Conservation (phyloP, 2,113 vertebrate genomes). For the Phrynocephalus versicolor region DNA sequence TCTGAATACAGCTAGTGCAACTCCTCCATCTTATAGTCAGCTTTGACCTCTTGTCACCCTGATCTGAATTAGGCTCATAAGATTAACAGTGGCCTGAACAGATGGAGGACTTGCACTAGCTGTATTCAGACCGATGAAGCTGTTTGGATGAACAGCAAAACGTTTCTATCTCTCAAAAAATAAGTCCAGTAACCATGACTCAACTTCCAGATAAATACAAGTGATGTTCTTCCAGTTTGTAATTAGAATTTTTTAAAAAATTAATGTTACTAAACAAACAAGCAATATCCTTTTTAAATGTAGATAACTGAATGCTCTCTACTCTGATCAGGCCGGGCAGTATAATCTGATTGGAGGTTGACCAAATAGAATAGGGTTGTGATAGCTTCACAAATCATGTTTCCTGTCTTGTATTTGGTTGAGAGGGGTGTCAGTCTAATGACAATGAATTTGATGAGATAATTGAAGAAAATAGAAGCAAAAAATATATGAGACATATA, state of each 20-base stretch:
- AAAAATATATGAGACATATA: constrained; percentile 23
- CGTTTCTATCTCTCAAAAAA: too few relatives aligned
- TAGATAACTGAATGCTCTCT: not conserved
- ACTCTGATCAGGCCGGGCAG: not conserved
- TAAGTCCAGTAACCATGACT: too few relatives aligned
- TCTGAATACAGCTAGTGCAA: too few relatives aligned
- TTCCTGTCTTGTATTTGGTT: not conserved
- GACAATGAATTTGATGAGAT: not conserved
- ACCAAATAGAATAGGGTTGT: constrained; percentile 19
- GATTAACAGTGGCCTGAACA: too few relatives aligned
- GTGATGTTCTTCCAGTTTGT: constrained; percentile 1
- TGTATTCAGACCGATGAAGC: too few relatives aligned
- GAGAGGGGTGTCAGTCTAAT: not conserved
- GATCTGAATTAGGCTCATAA: too few relatives aligned
- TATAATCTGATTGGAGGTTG: constrained; percentile 2
- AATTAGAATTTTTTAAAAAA: constrained; percentile 2
- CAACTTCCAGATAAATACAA: too few relatives aligned
- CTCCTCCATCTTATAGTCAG: too few relatives aligned
- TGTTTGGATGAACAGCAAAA: too few relatives aligned
- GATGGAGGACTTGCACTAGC: too few relatives aligned
- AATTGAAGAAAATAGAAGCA: not conserved
- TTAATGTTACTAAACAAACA: not conserved
- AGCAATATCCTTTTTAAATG: not conserved
- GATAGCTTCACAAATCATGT: not conserved
- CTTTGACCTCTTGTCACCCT: too few relatives aligned